phyloP scores from a whole-genome alignment of 1,140 invertebrate species.

The Drosophila littoralis region DNA sequence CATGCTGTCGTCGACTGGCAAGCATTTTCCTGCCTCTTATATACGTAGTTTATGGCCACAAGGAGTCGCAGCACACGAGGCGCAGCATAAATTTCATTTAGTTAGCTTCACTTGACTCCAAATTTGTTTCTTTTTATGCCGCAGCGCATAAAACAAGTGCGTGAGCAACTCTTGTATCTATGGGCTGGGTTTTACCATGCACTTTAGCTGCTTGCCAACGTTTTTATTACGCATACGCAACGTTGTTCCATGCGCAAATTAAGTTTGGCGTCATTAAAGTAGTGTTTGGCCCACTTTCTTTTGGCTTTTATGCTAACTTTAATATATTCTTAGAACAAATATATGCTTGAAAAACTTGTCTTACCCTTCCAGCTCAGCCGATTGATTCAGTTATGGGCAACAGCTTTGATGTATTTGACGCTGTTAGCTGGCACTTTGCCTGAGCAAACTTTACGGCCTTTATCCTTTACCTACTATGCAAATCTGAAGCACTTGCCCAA shows the following conservation, averaged over 20 bases:
- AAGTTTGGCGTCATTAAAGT: slow-evolving; percentile 39
- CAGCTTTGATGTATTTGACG: slow-evolving; percentile 13
- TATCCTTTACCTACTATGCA: slow-evolving; percentile 1
- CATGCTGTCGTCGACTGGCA: slow-evolving; percentile 10
- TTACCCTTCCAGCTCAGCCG: neutral
- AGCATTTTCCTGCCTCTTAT: neutral
- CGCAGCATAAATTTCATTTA: slow-evolving; percentile 67
- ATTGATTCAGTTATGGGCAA: slow-evolving; percentile 27
- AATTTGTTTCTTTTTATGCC: slow-evolving; percentile 33
- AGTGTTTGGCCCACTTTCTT: neutral
- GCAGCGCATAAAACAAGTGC: slow-evolving; percentile 33
- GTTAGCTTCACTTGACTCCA: slow-evolving; percentile 55
- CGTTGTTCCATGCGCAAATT: slow-evolving; percentile 42
- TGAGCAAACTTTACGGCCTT: slow-evolving; percentile 5
- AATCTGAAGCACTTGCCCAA: slow-evolving; percentile 10
- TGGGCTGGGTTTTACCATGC: neutral
- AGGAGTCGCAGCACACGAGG: slow-evolving; percentile 21
- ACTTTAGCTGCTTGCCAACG: slow-evolving; percentile 38
- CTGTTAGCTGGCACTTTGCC: neutral
- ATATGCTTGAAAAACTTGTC: neutral
- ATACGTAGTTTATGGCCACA: neutral
- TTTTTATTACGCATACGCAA: slow-evolving; percentile 72
- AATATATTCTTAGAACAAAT: neutral
- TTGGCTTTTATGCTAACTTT: neutral
- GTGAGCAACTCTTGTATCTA: neutral